A percentile compares a stretch with the other conserved stretches of the same genome.
Conservation (phyloP, 2,797 vertebrate species). For the Sciurus vulgaris region DNA sequence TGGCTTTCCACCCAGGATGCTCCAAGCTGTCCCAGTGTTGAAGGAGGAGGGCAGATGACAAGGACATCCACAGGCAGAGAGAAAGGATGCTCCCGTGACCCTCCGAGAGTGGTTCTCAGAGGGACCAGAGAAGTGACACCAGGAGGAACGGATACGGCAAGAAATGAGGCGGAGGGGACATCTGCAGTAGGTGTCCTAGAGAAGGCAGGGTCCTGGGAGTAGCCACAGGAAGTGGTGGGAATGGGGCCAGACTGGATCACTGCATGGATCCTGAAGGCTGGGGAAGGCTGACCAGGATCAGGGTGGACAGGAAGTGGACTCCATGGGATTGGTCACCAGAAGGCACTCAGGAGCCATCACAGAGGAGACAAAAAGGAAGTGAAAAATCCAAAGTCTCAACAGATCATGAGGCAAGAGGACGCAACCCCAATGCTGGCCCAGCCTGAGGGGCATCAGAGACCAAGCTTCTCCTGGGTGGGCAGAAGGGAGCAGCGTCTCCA, state of each 20-base stretch:
- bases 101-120: neutral
- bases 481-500: rapidly evolving
- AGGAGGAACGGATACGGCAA: neutral
- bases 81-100: too few species aligned
- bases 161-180: neutral
- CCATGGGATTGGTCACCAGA: neutral
- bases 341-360: too few species aligned
- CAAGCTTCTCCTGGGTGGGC: neutral
- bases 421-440: too few species aligned
- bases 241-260: neutral
- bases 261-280: rapidly evolving
- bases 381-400: neutral
- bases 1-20: neutral
- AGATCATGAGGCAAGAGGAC: neutral
- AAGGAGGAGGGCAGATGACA: neutral
- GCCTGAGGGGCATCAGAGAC: neutral
- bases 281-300: neutral
- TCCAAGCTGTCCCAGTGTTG: neutral
- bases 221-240: too few species aligned
- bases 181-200: too few species aligned
- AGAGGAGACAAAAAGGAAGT: neutral
- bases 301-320: neutral
- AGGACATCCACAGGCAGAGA: too few species aligned
- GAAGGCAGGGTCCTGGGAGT: too few species aligned
- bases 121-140: neutral